A percentile compares a stretch with the other conserved stretches of the same genome.
Evolutionary conservation across 2,888 invertebrate genomes (phyloP).

Genomic region (Trichopoda pennipes): DNA sequence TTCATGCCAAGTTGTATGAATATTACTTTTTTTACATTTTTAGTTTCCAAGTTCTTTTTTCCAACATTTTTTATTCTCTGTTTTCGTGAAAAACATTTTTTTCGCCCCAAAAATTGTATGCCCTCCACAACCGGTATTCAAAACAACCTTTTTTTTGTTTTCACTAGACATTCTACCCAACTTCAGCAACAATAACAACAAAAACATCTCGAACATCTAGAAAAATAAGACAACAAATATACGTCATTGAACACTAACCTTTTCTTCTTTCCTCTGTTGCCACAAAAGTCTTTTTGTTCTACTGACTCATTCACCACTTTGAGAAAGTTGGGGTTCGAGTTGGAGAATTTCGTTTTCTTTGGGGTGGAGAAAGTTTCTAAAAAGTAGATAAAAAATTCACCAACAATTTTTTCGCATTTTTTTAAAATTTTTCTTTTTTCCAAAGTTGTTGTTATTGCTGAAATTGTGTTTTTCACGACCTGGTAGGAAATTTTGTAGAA

Average conservation of each 20-base stretch:
- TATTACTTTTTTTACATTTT: slow-evolving; percentile 20
- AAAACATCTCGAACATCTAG: slow-evolving; percentile 6
- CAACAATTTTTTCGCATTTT: slow-evolving; percentile 68
- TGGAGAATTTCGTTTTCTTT: slow-evolving; percentile 24
- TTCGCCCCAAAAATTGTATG: slow-evolving; percentile 48
- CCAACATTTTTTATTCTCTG: slow-evolving; percentile 1
- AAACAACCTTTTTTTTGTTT: slow-evolving; percentile 51
- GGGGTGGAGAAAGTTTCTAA: slow-evolving; percentile 59
- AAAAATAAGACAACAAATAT: slow-evolving; percentile 46
- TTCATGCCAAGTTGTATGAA: slow-evolving; percentile 25
- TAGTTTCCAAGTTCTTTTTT: slow-evolving; percentile 27
- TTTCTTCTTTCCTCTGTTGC: slow-evolving; percentile 26
- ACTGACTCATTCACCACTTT: slow-evolving; percentile 25
- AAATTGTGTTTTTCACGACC: background rate
- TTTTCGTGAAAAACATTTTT: background rate
- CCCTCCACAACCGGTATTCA: slow-evolving; percentile 66
- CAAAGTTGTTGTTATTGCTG: slow-evolving; percentile 41
- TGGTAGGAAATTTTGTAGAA: background rate
- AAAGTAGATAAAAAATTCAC: slow-evolving; percentile 49
- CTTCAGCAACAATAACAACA: slow-evolving; percentile 7
- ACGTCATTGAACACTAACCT: slow-evolving; percentile 63
- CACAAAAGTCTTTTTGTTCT: background rate
- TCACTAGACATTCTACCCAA: slow-evolving; percentile 50
- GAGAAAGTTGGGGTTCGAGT: background rate
- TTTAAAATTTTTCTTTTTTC: slow-evolving; percentile 55